Base-by-base conservation (phyloP, 2,888 invertebrate genomes). In the Pteria penguin region DNA sequence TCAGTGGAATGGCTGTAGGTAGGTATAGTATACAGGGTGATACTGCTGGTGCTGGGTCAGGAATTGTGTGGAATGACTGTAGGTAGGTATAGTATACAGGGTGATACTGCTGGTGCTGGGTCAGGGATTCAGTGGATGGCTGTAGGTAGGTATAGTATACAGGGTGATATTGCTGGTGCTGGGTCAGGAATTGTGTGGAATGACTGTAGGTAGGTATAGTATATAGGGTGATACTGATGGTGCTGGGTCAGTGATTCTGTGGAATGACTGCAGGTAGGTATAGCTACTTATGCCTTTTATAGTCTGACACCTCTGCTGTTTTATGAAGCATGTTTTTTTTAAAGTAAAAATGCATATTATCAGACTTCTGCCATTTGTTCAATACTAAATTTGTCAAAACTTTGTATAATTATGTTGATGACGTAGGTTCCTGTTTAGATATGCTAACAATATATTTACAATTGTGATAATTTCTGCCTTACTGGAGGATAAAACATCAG, bases 1-100 rank as follows among this genome's bases (percentile, higher is more conserved):
- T 97, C 54, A 97, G 97, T 92, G 98, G 98, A 85, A 98, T 98
- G 98, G 97, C 97, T 90, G 97, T 97, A 93, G 98, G 98, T 96
- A 75, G 79, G 85, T 76, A 4, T 22, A 18, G n/a, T n/a, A n/a
- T n/a, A n/a, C n/a, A n/a, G 95, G 93, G 97, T 98, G 22, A 94
- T 98, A 80, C 93, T 96, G 82, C 93, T 98, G 36, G 97, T 97
- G 1, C 94, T 98, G 83, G 93, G 97, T 80, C 97, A 98, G 93
- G 98, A 97, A 0, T 94, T 97, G 54, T 97, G 97, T 92, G 98
- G 98, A 85, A 98, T 98, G 98, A 97, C 97, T 90, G 97, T 97
- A 93, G 98, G 98, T 96, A 75, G 79, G 86, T 76, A 5, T n/a
- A n/a, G 11, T 54, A n/a, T n/a, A n/a, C n/a, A n/a, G 95, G 93